A percentile compares a stretch with the other conserved stretches of the same genome.
Conservation (phyloP, 2,888 invertebrate species). For the Ormyrus rosae region DNA sequence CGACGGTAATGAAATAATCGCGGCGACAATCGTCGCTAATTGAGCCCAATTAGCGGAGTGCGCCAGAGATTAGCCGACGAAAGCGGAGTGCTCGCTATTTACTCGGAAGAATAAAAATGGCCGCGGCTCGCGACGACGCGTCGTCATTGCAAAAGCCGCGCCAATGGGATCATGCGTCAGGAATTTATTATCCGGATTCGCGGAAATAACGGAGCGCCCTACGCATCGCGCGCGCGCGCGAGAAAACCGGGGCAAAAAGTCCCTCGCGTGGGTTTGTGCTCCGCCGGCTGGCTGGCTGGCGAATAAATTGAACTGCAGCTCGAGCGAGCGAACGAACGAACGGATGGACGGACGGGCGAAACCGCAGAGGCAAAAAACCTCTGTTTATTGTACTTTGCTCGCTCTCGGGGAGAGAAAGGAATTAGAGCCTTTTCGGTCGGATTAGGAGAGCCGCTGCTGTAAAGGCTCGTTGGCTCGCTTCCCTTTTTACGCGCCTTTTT, state of each 20-base stretch:
- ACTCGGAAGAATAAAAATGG: slow-evolving; percentile 2
- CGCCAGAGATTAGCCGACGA: background rate
- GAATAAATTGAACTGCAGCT: slow-evolving; percentile 23
- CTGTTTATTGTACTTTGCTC: slow-evolving; percentile 30
- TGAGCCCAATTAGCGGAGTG: slow-evolving; percentile 22
- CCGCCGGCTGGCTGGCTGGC: background rate
- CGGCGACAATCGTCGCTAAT: slow-evolving; percentile 33
- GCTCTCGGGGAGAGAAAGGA: background rate
- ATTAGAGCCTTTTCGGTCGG: slow-evolving; percentile 25
- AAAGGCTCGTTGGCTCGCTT: background rate
- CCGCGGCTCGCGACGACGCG: background rate
- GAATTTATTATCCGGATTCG: slow-evolving; percentile 53
- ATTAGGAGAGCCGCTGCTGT: background rate
- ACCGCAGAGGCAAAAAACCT: slow-evolving; percentile 25
- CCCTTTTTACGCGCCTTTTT: background rate
- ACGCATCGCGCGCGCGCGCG: background rate
- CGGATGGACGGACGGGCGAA: background rate
- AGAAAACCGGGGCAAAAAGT: slow-evolving; percentile 19
- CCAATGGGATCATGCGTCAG: slow-evolving; percentile 14
- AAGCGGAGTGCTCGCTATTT: background rate
- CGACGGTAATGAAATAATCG: slow-evolving; percentile 23
- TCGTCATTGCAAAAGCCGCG: no score
- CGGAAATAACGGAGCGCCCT: slow-evolving; percentile 42
- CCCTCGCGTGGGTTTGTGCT: background rate
- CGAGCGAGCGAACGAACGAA: background rate